Percentiles rank a stretch among this genome's conserved stretches.
Conservation (phyloP, 1,140 invertebrate genomes). For the Brachionus paranguensis region DNA sequence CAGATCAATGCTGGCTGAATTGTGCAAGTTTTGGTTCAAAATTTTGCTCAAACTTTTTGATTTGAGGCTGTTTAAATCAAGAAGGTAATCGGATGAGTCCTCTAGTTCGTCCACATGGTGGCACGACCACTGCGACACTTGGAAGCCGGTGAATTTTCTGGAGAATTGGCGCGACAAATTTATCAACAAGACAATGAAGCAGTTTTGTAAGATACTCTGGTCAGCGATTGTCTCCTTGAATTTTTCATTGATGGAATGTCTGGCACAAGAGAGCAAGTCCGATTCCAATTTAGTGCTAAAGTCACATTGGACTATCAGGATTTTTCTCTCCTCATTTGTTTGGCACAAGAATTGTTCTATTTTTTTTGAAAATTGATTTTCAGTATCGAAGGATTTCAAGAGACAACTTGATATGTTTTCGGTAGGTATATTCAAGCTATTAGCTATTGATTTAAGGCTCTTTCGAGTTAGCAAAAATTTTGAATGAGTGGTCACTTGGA, state of each 20-base stretch:
- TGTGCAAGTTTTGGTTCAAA: not conserved
- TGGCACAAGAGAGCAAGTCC: conserved; percentile 47
- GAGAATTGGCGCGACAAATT: conserved; percentile 46
- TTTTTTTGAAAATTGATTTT: conserved; percentile 43
- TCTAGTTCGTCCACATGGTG: conserved; percentile 28
- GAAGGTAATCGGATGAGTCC: not conserved
- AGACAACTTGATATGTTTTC: not conserved
- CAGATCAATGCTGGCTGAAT: not conserved
- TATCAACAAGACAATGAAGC: conserved; percentile 44
- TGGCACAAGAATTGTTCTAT: conserved; percentile 31
- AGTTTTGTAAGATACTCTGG: conserved; percentile 17
- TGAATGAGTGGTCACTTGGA: conserved; percentile 42
- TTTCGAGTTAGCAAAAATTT: not conserved
- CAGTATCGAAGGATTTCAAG: conserved; percentile 42
- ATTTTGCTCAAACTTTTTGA: not conserved
- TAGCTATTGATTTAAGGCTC: not conserved
- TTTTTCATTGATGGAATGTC: conserved; percentile 41
- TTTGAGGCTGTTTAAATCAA: not conserved
- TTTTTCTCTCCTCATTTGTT: conserved; percentile 25
- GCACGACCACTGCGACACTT: conserved; percentile 40
- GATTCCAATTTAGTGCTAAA: conserved; percentile 45
- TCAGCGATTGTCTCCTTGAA: conserved; percentile 32
- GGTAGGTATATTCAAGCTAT: not conserved
- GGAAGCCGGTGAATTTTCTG: conserved; percentile 48
- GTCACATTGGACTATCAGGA: conserved; percentile 50